Evolutionary conservation across 2,113 vertebrate species (phyloP).

Genomic region (Coracopsis vasa): DNA sequence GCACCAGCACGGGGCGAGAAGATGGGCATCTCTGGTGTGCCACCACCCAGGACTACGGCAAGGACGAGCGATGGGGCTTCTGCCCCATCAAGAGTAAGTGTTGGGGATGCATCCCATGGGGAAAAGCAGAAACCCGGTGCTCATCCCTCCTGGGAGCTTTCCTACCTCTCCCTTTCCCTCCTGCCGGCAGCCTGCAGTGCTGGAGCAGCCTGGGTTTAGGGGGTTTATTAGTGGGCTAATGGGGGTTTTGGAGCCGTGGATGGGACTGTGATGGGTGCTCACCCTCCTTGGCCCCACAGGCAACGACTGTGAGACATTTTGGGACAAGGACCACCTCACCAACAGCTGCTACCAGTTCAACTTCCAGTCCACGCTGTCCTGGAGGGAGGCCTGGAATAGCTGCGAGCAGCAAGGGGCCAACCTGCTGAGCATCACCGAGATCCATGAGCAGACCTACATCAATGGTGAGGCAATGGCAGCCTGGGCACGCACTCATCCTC

Average conservation of each 20-base stretch:
- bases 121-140: neutral
- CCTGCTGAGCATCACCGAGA: conserved; percentile 93
- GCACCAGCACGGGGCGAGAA: conserved; percentile 89
- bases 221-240: accelerated
- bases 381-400: conserved; percentile 92
- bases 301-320: conserved; percentile 92
- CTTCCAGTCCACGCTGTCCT: conserved; percentile 91
- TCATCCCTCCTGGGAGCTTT: neutral
- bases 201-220: neutral
- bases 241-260: accelerated
- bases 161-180: neutral
- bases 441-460: conserved; percentile 97
- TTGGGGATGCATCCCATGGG: accelerated
- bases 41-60: conserved; percentile 92
- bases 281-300: conserved; percentile 1
- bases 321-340: conserved; percentile 93
- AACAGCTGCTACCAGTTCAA: conserved; percentile 99
- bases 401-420: conserved; percentile 94
- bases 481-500: neutral
- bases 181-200: neutral
- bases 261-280: neutral
- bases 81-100: conserved; percentile 94
- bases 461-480: conserved; percentile 77
- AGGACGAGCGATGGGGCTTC: conserved; percentile 96
- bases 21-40: conserved; percentile 97